A percentile compares a stretch with the other conserved stretches of the same genome.
Conservation (phyloP, 2,797 vertebrate species). For the Ptychadena robeensis region DNA sequence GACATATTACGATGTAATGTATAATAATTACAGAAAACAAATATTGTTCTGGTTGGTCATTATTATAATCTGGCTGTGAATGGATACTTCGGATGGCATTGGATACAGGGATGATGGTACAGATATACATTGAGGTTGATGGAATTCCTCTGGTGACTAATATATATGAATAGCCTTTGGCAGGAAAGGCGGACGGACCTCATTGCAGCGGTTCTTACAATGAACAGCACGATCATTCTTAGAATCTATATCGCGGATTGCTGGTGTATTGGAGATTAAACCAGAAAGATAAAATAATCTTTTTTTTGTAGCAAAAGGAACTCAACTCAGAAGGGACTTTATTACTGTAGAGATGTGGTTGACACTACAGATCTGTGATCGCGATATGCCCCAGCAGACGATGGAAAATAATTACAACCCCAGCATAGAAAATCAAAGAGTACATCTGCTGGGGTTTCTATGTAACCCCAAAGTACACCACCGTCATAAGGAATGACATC, state of each 20-base stretch:
- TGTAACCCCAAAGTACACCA: background rate
- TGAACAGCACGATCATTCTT: slow-evolving; percentile 23
- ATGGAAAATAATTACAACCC: slow-evolving; percentile 33
- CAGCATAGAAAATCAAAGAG: slow-evolving; percentile 20
- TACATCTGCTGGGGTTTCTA: background rate
- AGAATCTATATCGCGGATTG: slow-evolving; percentile 9
- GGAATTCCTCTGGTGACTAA: background rate
- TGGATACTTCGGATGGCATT: background rate
- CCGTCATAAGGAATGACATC: slow-evolving; percentile 2
- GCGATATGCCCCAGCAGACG: slow-evolving; percentile 16
- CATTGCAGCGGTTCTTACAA: slow-evolving; percentile 3
- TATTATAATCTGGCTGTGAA: background rate
- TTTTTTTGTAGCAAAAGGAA: slow-evolving; percentile 26
- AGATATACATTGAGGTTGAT: background rate
- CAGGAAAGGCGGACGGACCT: background rate
- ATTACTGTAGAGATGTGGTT: slow-evolving; percentile 20
- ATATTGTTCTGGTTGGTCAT: background rate
- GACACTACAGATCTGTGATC: slow-evolving; percentile 19
- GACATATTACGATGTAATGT: background rate
- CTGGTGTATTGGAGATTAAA: slow-evolving; percentile 33
- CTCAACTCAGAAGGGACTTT: background rate
- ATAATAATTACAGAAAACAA: background rate
- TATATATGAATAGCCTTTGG: background rate
- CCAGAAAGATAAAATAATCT: slow-evolving; percentile 33
- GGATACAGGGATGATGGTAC: background rate